Evolutionary conservation across 2,113 vertebrate genomes (phyloP).

Genomic region (Megatriorchis doriae): DNA sequence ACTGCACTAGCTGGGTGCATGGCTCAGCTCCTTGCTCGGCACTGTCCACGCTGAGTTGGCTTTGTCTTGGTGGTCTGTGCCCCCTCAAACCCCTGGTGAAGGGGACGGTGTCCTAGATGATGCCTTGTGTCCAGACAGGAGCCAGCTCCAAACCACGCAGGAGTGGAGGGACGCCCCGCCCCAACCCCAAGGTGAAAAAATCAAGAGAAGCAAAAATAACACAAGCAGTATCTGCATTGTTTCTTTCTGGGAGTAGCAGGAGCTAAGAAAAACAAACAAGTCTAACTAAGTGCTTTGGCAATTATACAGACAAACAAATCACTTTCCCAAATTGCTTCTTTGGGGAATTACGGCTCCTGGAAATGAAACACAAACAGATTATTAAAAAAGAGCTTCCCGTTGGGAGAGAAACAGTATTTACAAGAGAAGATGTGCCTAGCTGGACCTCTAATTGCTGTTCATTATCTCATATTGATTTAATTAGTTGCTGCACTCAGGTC

Average conservation of each 20-base stretch:
- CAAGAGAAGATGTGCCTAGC: conserved; percentile 89
- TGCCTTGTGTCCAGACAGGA: rapidly evolving
- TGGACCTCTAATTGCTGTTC: conserved; percentile 95
- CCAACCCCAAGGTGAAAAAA: rapidly evolving
- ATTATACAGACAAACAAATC: conserved; percentile 89
- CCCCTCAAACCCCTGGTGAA: rapidly evolving
- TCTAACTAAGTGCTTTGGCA: conserved; percentile 81
- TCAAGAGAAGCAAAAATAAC: not conserved
- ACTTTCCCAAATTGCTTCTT: conserved; percentile 91
- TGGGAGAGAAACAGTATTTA: conserved; percentile 92
- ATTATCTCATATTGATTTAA: conserved; percentile 99
- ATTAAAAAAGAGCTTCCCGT: conserved; percentile 89
- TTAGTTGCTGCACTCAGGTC: conserved; percentile 88
- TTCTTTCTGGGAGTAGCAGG: conserved; percentile 39
- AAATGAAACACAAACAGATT: conserved; percentile 97
- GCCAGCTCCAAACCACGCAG: not conserved
- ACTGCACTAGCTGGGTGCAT: too few relatives aligned
- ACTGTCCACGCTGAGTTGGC: rapidly evolving
- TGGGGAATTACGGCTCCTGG: conserved; percentile 88
- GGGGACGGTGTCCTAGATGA: not conserved
- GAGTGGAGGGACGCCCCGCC: rapidly evolving
- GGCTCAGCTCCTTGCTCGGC: not conserved
- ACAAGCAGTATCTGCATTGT: not conserved
- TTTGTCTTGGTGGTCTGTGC: not conserved
- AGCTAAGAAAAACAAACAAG: conserved; percentile 78